Evolutionary conservation across 2,888 invertebrate species (phyloP).

Genomic region (Acleris holmiana): DNA sequence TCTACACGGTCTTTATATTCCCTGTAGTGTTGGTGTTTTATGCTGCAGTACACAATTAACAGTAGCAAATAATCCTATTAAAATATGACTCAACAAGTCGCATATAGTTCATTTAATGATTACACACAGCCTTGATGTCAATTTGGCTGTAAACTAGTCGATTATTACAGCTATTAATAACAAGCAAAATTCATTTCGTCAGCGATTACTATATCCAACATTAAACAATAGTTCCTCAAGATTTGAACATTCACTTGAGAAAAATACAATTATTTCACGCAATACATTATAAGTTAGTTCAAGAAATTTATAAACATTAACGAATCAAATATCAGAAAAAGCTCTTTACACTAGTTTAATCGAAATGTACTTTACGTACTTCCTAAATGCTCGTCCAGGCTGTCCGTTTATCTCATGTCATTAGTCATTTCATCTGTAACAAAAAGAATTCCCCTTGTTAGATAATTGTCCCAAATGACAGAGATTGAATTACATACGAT

Average conservation of each 20-base stretch:
- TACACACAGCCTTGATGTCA: slow-evolving; percentile 66
- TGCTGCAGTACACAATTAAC: slow-evolving; percentile 5
- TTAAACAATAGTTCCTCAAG: slow-evolving; percentile 9
- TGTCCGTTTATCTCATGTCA: slow-evolving; percentile 40
- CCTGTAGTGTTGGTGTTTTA: neutral
- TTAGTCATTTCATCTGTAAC: slow-evolving; percentile 49
- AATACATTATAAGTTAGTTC: slow-evolving; percentile 42
- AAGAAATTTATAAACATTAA: slow-evolving; percentile 38
- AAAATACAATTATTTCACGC: slow-evolving; percentile 46
- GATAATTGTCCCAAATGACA: too few species aligned
- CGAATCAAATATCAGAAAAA: slow-evolving; percentile 40
- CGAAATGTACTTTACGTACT: slow-evolving; percentile 45
- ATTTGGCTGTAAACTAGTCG: slow-evolving; percentile 54
- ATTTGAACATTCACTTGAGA: slow-evolving; percentile 20
- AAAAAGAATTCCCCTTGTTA: slow-evolving; percentile 24
- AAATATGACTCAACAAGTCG: slow-evolving; percentile 29
- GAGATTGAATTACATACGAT: too few species aligned
- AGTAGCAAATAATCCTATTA: slow-evolving; percentile 11
- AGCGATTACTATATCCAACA: neutral
- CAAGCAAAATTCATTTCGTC: slow-evolving; percentile 11
- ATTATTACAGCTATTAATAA: slow-evolving; percentile 19
- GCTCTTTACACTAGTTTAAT: slow-evolving; percentile 39
- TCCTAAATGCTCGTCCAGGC: slow-evolving; percentile 48
- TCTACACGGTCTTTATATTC: too few species aligned
- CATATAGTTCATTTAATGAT: slow-evolving; percentile 49